These are phyloP conservation scores for Loriculus beryllinus DNA, from an alignment of 2,797 vertebrate species.

Conservation along the genomic window DNA sequence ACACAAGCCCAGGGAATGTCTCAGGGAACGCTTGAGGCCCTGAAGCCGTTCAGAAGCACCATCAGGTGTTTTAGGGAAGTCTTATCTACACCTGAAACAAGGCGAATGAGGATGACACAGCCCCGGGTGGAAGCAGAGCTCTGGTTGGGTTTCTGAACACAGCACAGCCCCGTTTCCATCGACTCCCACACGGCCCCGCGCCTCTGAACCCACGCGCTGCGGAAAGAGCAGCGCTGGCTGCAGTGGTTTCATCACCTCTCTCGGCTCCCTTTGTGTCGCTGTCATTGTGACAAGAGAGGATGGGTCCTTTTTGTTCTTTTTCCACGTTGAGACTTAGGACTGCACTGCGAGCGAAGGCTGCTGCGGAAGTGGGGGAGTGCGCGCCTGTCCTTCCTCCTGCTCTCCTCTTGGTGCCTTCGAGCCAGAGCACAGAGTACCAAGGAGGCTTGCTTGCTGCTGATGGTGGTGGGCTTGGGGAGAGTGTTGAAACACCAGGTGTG, in stretches of 20 bases:
- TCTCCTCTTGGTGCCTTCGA: background rate
- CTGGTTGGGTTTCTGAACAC: background rate
- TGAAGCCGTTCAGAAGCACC: background rate
- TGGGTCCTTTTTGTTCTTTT: rapidly evolving
- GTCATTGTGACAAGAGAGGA: background rate
- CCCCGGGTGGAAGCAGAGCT: background rate
- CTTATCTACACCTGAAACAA: rapidly evolving
- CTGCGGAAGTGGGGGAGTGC: rapidly evolving
- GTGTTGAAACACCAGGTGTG: rapidly evolving
- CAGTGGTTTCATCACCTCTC: background rate
- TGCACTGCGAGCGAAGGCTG: background rate
- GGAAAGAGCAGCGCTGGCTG: background rate
- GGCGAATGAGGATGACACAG: rapidly evolving
- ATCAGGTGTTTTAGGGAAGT: rapidly evolving
- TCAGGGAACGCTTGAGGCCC: background rate
- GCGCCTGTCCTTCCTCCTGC: rapidly evolving
- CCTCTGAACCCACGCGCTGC: background rate
- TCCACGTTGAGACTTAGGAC: rapidly evolving
- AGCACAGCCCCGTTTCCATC: constrained; percentile 5
- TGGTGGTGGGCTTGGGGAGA: background rate
- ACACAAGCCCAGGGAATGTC: background rate
- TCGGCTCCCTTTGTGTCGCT: background rate
- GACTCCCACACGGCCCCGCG: background rate
- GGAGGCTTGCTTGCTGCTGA: rapidly evolving
- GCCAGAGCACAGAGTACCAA: rapidly evolving